Conservation (phyloP, 2,113 vertebrate genomes). For the Microtus oregoni region DNA sequence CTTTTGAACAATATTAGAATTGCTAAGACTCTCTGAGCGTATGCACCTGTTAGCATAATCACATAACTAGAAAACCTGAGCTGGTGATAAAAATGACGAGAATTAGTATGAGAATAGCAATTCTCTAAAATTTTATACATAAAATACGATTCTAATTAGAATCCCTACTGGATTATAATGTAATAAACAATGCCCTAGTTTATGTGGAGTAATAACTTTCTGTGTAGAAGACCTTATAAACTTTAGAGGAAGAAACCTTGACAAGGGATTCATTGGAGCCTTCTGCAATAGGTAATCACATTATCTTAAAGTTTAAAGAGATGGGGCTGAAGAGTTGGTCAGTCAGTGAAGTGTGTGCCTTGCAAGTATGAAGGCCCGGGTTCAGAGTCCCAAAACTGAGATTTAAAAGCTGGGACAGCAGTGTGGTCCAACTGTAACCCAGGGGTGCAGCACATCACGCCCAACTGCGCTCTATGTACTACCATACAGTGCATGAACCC, state of each 20-base stretch:
- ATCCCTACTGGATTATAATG: neutral
- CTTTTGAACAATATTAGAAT: neutral
- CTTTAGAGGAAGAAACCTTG: neutral
- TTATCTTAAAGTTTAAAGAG: neutral
- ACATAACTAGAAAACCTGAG: neutral
- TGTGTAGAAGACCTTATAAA: neutral
- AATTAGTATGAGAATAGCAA: neutral
- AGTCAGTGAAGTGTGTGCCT: neutral
- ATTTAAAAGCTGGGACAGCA: neutral
- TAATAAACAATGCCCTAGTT: neutral
- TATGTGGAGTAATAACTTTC: neutral
- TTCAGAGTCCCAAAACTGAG: neutral
- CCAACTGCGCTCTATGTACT: too few species aligned
- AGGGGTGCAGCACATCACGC: neutral
- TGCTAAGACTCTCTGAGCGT: neutral
- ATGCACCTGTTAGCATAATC: neutral
- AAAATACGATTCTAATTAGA: neutral
- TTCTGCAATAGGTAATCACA: neutral
- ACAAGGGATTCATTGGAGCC: neutral
- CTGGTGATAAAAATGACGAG: neutral
- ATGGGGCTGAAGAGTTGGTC: neutral
- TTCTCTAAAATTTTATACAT: neutral
- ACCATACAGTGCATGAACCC: too few species aligned
- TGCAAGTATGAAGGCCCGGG: neutral
- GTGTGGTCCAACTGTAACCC: neutral